Conservation (phyloP, 2,888 invertebrate species). For the Caenorhabditis virilis region DNA sequence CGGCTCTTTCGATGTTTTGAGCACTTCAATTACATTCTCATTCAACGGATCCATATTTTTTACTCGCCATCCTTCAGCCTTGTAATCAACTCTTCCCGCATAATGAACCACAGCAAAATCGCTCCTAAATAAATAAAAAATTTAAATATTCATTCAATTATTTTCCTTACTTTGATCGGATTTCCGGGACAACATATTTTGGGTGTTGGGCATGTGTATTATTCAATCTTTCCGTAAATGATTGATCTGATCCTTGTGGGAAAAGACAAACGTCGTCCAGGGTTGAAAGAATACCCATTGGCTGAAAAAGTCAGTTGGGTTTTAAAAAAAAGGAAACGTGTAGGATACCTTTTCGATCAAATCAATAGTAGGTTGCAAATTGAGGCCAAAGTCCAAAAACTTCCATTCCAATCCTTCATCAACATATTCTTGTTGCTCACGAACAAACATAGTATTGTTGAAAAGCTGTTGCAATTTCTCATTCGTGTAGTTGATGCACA, state of each 20-base stretch:
- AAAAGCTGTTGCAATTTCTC: slow-evolving; percentile 98
- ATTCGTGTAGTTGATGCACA: slow-evolving; percentile 99
- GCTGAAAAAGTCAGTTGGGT: slow-evolving; percentile 72
- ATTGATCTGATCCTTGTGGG: slow-evolving; percentile 98
- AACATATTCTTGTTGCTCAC: slow-evolving; percentile 85
- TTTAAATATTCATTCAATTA: slow-evolving; percentile 3
- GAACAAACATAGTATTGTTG: slow-evolving; percentile 99
- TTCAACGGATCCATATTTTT: slow-evolving; percentile 99
- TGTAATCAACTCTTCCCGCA: slow-evolving; percentile 83
- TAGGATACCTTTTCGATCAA: slow-evolving; percentile 82
- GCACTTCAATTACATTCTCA: slow-evolving; percentile 92
- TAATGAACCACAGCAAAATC: slow-evolving; percentile 82
- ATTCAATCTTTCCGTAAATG: slow-evolving; percentile 94
- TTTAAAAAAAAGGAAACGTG: neutral
- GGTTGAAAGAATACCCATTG: slow-evolving; percentile 97
- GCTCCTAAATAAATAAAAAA: too few species aligned
- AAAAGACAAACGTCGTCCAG: slow-evolving; percentile 99
- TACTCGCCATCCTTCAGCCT: slow-evolving; percentile 96
- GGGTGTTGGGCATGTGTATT: slow-evolving; percentile 92
- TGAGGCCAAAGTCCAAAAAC: slow-evolving; percentile 97
- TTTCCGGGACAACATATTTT: slow-evolving; percentile 81
- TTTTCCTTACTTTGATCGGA: slow-evolving; percentile 21
- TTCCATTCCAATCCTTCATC: slow-evolving; percentile 99
- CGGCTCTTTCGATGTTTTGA: slow-evolving; percentile 90
- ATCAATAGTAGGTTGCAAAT: slow-evolving; percentile 97